Conservation (phyloP, 1,140 invertebrate genomes). For the Hyles vespertilio region DNA sequence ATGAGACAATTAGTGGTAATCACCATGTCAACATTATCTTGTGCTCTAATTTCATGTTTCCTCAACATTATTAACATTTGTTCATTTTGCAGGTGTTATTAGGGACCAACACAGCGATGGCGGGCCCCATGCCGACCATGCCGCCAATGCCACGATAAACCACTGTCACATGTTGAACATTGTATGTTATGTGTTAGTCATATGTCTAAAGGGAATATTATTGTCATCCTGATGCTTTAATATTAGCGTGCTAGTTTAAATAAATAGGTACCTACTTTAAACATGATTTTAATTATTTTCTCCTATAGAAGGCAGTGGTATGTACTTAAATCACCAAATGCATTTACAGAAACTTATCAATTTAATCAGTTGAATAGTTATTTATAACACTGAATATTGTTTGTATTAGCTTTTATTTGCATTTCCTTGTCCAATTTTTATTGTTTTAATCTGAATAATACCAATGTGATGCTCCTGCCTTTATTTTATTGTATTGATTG, state of each 20-base stretch:
- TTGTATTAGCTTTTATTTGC: no score
- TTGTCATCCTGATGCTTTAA: slow-evolving; percentile 36
- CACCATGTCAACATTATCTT: no score
- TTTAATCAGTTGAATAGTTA: no score
- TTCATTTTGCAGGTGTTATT: slow-evolving; percentile 67
- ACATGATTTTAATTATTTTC: neutral
- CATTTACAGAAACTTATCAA: neutral
- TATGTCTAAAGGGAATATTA: slow-evolving; percentile 3
- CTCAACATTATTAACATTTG: neutral
- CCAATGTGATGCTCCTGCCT: neutral
- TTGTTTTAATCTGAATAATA: no score
- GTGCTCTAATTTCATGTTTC: no score
- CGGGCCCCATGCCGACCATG: slow-evolving; percentile 70
- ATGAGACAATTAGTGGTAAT: neutral
- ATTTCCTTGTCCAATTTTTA: no score
- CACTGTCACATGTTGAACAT: slow-evolving; percentile 10
- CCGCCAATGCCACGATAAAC: slow-evolving; percentile 76
- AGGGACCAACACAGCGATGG: slow-evolving; percentile 74
- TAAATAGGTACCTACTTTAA: slow-evolving; percentile 33
- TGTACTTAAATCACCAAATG: slow-evolving; percentile 8
- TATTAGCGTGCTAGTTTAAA: slow-evolving; percentile 44
- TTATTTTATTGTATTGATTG: slow-evolving; percentile 13
- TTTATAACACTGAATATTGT: no score
- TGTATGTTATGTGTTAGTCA: slow-evolving; percentile 6
- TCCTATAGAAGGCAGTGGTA: neutral